Conservation (phyloP, 2,888 invertebrate species). For the Gnatocerus cornutus region DNA sequence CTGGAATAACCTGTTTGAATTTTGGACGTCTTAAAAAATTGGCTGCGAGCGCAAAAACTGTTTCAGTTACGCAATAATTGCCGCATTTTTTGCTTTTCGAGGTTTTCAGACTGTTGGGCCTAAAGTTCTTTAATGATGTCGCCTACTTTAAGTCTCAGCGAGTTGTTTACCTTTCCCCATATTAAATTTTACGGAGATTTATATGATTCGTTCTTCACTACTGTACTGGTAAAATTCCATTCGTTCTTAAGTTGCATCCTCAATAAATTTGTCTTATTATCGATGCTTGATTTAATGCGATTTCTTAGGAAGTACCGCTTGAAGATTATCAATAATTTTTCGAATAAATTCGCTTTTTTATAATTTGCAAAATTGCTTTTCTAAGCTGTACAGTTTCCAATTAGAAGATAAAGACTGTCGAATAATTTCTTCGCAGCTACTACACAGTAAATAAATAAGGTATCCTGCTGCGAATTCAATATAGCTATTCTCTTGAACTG, state of each 20-base stretch:
- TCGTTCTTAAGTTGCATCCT: slow-evolving; percentile 5
- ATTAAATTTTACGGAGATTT: not conserved
- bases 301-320: slow-evolving; percentile 13
- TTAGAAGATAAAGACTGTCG: slow-evolving; percentile 15
- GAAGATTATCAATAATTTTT: slow-evolving; percentile 20
- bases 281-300: slow-evolving; percentile 23
- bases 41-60: slow-evolving; percentile 10
- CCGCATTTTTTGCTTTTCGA: not conserved
- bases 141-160: slow-evolving; percentile 11
- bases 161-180: slow-evolving; percentile 22
- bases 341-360: slow-evolving; percentile 23
- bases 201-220: not conserved
- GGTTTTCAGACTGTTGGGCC: too few relatives aligned
- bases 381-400: slow-evolving; percentile 24
- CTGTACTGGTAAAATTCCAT: slow-evolving; percentile 15
- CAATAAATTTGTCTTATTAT: slow-evolving; percentile 17
- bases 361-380: slow-evolving; percentile 18
- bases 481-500: slow-evolving; percentile 5
- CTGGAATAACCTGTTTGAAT: slow-evolving; percentile 16
- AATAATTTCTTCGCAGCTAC: slow-evolving; percentile 13
- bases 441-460: slow-evolving; percentile 17
- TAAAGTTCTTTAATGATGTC: not conserved
- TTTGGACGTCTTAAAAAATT: not conserved
- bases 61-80: slow-evolving; percentile 22
- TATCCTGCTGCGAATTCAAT: slow-evolving; percentile 25